Percentiles rank a stretch among this genome's conserved stretches.
These are phyloP conservation scores for Chanos chanos DNA, from an alignment of 2,797 vertebrate species.

Conservation along the genomic window DNA sequence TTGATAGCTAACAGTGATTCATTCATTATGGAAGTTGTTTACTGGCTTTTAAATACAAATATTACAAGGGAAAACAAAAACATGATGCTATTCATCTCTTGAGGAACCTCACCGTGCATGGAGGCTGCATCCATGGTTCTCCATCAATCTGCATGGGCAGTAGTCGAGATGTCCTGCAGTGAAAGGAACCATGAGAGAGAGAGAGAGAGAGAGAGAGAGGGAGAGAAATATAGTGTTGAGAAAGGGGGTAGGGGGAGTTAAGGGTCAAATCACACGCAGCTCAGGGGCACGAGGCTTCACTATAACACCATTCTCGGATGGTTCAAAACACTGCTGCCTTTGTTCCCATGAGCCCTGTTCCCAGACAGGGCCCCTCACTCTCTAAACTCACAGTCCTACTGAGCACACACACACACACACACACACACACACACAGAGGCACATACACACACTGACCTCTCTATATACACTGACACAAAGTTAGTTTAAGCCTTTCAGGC, in stretches of 20 bases:
- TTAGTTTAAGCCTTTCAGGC: slow-evolving; percentile 64
- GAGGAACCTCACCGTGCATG: slow-evolving; percentile 75
- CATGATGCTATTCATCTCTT: slow-evolving; percentile 4
- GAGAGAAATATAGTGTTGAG: slow-evolving; percentile 13
- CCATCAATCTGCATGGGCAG: slow-evolving; percentile 97
- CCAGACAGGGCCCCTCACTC: slow-evolving; percentile 65
- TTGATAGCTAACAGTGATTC: no score
- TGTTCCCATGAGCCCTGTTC: slow-evolving; percentile 68
- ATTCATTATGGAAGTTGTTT: no score
- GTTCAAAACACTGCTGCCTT: slow-evolving; percentile 67
- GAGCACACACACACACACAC: slow-evolving; percentile 32
- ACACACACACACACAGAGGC: slow-evolving; percentile 10
- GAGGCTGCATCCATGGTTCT: slow-evolving; percentile 95
- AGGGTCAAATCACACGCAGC: slow-evolving; percentile 35
- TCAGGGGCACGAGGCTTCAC: slow-evolving; percentile 52
- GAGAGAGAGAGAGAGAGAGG: slow-evolving; percentile 8
- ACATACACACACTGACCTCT: slow-evolving; percentile 23
- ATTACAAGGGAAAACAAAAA: slow-evolving; percentile 13
- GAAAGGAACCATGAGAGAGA: slow-evolving; percentile 7
- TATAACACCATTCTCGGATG: slow-evolving; percentile 56
- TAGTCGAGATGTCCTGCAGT: slow-evolving; percentile 71
- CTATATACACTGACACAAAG: slow-evolving; percentile 31
- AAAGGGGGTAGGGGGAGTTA: slow-evolving; percentile 23
- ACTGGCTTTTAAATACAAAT: not conserved
- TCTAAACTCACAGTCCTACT: slow-evolving; percentile 61